Base-by-base conservation (phyloP, 2,113 vertebrate genomes). In the Phyllostomus hastatus region DNA sequence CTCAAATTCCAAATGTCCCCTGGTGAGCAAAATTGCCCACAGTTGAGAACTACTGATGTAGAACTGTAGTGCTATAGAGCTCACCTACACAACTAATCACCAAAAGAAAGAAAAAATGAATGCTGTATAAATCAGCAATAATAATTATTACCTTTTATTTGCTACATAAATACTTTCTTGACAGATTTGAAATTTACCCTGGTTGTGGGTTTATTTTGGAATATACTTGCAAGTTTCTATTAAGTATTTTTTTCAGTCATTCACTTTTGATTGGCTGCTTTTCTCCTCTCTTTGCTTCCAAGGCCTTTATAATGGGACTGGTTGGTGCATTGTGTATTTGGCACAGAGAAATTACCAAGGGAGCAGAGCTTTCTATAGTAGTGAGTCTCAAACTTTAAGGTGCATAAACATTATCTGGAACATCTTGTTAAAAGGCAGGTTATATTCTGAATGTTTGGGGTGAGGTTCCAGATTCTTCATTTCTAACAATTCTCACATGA, bases 101-200 rank as follows among this genome's bases (percentile, higher is more conserved):
- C 5, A 54, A 80, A 93, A 69, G 28, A 73, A 96, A 72, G 35
- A 61, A 82, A 61, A 75, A 70, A n/a, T n/a, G 43, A 94, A 82
- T 35, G 16, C 20, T 69, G 9, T 33, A 64, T 89, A 76, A 81
- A 76, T 76, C 38, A 96, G 3, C 10, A 84, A 67, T 35, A 67
- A 75, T 61, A 41, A 46, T 75, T 95, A 93, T 83, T 93, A n/a
- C 4, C 52, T 79, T 26, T 59, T 75, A 46, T 95, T 96, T 96
- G 14, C 7, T 70, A 48, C 48, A 31, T 52, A 84, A 93, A 80
- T 64, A 91, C 19, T 95, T 84, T 24, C 46, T 82, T 80, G 33
- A 70, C 31, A 88, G n/a, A 94, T 73, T 43, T n/a, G 4, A 87
- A 87, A 85, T 9, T 48, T 78, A 73, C 10, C 7, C 16, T 92